Percentiles rank a stretch among this genome's conserved stretches.
phyloP scores from a whole-genome alignment of 2,888 invertebrate species.

The Smittia sp. region DNA sequence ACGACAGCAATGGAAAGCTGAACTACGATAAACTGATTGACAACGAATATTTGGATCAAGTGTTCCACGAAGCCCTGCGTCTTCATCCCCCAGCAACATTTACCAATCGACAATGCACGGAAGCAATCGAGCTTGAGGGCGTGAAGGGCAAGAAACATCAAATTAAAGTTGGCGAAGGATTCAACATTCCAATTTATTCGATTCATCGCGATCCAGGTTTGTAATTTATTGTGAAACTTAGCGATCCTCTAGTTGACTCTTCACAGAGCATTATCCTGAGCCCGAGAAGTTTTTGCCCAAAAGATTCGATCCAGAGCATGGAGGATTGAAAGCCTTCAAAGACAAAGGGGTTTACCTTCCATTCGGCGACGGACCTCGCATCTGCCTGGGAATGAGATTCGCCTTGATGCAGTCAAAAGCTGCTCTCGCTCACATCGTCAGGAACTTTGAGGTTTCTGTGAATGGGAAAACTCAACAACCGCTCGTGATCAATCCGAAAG shows the following conservation, averaged over 20 bases:
- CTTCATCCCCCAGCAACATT: conserved; percentile 14
- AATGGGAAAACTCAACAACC: not conserved
- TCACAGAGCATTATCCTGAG: conserved; percentile 14
- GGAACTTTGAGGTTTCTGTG: conserved; percentile 45
- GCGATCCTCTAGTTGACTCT: too few relatives aligned
- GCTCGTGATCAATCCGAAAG: conserved; percentile 45
- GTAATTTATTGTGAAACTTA: too few relatives aligned
- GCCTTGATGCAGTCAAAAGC: conserved; percentile 50
- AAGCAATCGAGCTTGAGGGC: conserved; percentile 19
- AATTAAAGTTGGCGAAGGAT: not conserved
- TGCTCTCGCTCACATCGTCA: conserved; percentile 48
- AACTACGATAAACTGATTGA: too few relatives aligned
- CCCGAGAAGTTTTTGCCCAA: conserved; percentile 37
- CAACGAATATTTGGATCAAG: too few relatives aligned
- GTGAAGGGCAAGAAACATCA: conserved; percentile 7
- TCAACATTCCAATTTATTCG: conserved; percentile 26
- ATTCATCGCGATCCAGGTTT: conserved; percentile 54
- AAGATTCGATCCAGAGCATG: conserved; percentile 36
- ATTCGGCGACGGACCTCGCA: conserved; percentile 48
- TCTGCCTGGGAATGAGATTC: conserved; percentile 50
- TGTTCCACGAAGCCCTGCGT: conserved; percentile 43
- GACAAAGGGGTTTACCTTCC: conserved; percentile 20
- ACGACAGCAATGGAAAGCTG: conserved; percentile 43
- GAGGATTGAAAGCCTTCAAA: conserved; percentile 36
- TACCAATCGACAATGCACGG: not conserved